phyloP scores from a whole-genome alignment of 1,140 invertebrate species.

The Drosophila neocordata region DNA sequence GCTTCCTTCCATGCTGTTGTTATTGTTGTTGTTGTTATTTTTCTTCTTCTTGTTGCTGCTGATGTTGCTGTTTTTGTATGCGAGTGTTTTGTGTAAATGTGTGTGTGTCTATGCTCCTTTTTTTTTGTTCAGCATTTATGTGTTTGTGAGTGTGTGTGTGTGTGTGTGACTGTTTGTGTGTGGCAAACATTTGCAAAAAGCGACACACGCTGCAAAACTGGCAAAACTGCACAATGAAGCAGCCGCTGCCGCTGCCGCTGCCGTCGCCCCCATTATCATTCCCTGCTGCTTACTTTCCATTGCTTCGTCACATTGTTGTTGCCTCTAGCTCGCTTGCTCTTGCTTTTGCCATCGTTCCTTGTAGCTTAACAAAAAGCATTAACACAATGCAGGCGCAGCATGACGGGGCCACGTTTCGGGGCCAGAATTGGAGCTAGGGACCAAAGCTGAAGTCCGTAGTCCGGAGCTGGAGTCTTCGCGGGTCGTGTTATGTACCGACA shows the following conservation, averaged over 20 bases:
- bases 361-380: constrained; percentile 80
- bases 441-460: not conserved
- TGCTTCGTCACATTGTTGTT: constrained; percentile 24
- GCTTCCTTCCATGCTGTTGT: not conserved
- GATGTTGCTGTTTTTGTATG: constrained; percentile 46
- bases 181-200: constrained; percentile 78
- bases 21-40: constrained; percentile 21
- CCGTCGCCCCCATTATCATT: constrained; percentile 1
- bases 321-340: not conserved
- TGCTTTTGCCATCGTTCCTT: constrained; percentile 27
- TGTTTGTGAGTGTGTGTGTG: constrained; percentile 19
- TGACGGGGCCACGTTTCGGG: constrained; percentile 64
- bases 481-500: constrained; percentile 76
- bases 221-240: constrained; percentile 75
- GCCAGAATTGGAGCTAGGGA: constrained; percentile 34
- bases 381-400: constrained; percentile 79
- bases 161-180: constrained; percentile 49
- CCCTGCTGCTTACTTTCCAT: not conserved
- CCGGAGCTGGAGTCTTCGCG: constrained; percentile 35
- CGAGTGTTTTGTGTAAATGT: constrained; percentile 25
- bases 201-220: constrained; percentile 78
- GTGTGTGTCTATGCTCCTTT: constrained; percentile 14
- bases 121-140: not conserved
- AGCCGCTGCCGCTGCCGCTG: constrained; percentile 15
- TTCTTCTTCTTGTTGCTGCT: constrained; percentile 46